Evolutionary conservation across 2,888 invertebrate species (phyloP), one percentile per base, ranked within the genome.

Genomic region (Oxycera nigricornis): DNA sequence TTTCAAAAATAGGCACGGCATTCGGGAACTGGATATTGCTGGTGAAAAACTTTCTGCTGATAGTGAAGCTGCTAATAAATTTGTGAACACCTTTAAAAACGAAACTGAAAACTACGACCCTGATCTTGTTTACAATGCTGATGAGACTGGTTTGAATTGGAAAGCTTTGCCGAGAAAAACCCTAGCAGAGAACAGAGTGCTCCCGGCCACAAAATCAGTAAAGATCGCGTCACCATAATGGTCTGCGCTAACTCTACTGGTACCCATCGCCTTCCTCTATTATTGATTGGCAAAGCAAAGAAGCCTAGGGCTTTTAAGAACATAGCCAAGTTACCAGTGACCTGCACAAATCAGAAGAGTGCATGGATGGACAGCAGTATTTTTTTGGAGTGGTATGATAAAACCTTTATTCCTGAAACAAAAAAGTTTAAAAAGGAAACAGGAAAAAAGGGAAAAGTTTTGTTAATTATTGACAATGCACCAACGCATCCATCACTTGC

Each of bases 231-330:
- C 35, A 72, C 57, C 59, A 46, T 73, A 39, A 30, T 73, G 39
- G 62, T 50, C 17, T 46, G 41, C 41, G 61, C 62, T 73, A 73
- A 73, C 30, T 73, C 46, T 62, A 73, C 62, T 35, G 73, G 62
- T 26, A 73, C 61, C 28, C 62, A 62, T 61, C 39, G 46, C 22
- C 62, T 73, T 17, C 62, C 61, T 46, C 26, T 72, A 20, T 1
- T 72, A 59, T 14, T 72, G 59, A 72, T 72, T 72, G 72, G 72
- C 22, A 57, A 72, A 72, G 22, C 55, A 55, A 55, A 55, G 55
- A 55, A 55, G 55, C 55, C 55, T 11, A 55, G 72, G 50, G 72
- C 72, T 72, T 72, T 72, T 55, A 72, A 72, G 26, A 72, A 72
- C 26, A 31, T 72, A 50, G 39, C 39, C 55, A 72, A 72, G 14